phyloP scores from a whole-genome alignment of 2,797 vertebrate species.

The Adelosebastes latens region DNA sequence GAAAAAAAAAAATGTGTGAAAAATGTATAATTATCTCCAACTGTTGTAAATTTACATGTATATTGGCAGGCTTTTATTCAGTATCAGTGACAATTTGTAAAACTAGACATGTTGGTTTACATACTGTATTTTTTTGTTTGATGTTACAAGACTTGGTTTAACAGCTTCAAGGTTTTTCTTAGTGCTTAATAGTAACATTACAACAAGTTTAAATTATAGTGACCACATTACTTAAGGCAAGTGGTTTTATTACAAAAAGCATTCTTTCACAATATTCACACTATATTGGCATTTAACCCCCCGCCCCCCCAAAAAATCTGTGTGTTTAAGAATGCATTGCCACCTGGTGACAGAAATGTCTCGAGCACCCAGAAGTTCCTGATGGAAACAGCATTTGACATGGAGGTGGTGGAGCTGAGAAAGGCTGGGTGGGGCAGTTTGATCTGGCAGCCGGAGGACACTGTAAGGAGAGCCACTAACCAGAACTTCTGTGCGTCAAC shows the following conservation, averaged over 20 bases:
- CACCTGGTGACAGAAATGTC: constrained; percentile 41
- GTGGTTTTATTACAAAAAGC: background rate
- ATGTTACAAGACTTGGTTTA: background rate
- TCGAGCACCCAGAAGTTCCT: constrained; percentile 18
- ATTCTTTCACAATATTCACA: background rate
- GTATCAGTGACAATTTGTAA: background rate
- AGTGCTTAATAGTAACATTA: background rate
- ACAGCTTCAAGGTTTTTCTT: background rate
- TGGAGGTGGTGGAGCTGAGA: constrained; percentile 32
- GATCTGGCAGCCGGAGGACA: constrained; percentile 54
- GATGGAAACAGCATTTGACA: constrained; percentile 56
- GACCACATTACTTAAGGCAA: background rate
- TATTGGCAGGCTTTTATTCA: background rate
- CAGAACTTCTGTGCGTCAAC: constrained; percentile 50
- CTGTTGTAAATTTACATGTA: background rate
- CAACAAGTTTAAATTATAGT: background rate
- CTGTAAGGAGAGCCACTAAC: constrained; percentile 37
- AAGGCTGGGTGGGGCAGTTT: constrained; percentile 45
- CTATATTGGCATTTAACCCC: background rate
- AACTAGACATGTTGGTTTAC: background rate
- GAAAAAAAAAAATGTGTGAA: background rate
- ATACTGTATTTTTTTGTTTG: background rate
- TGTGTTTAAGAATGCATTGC: constrained; percentile 32
- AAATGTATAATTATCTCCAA: background rate
- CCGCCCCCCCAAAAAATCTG: background rate